Conservation (phyloP, 1,140 invertebrate species). For the Trialeurodes vaporariorum region DNA sequence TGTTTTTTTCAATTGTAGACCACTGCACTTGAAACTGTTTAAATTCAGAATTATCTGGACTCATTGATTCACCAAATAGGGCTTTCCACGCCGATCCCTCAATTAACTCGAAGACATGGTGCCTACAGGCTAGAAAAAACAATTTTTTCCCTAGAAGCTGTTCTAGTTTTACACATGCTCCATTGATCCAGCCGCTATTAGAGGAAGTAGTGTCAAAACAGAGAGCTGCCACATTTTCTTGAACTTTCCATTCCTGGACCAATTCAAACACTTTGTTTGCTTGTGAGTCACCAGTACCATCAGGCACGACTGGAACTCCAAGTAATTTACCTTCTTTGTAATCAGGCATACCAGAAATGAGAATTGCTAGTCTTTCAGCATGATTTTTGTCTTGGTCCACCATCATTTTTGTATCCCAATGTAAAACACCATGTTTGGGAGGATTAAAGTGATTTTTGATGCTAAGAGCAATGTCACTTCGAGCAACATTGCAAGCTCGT, state of each 20-base stretch:
- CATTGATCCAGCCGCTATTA: conserved; percentile 27
- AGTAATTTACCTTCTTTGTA: conserved; percentile 11
- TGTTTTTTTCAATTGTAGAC: conserved; percentile 9
- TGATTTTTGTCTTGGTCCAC: conserved; percentile 10
- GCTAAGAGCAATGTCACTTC: no score
- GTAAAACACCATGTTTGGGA: conserved; percentile 9
- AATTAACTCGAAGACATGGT: conserved; percentile 18
- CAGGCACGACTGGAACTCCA: conserved; percentile 6
- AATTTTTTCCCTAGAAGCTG: conserved; percentile 12
- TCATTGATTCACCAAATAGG: conserved; percentile 12
- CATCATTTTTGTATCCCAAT: conserved; percentile 25
- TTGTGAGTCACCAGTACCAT: conserved; percentile 5
- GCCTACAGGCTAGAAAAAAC: conserved; percentile 16
- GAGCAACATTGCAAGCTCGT: no score
- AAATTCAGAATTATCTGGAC: conserved; percentile 16
- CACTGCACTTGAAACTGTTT: conserved; percentile 15
- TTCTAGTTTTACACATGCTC: conserved; percentile 18
- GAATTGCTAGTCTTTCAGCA: conserved; percentile 8
- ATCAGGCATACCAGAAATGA: conserved; percentile 1
- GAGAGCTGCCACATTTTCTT: conserved; percentile 12
- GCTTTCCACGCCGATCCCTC: conserved; percentile 12
- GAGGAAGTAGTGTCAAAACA: conserved; percentile 31
- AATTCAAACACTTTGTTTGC: conserved; percentile 9
- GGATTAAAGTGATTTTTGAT: no score
- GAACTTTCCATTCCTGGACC: conserved; percentile 9